Percentiles rank a stretch among this genome's conserved stretches.
phyloP scores from a whole-genome alignment of 2,797 vertebrate genomes.

The Gastrophryne carolinensis region DNA sequence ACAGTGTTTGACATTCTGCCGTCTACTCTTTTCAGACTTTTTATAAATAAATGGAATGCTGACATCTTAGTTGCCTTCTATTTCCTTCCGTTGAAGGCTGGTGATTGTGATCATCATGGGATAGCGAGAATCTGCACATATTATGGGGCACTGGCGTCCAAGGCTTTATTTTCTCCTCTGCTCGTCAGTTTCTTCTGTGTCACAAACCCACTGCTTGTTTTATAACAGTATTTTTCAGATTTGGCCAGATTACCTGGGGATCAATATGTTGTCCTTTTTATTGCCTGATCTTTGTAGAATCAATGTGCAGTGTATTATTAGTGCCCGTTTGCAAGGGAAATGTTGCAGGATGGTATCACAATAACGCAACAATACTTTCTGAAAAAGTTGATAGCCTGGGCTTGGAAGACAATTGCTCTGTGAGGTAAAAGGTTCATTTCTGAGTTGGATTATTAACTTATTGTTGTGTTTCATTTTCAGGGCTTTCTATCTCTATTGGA shows the following conservation, averaged over 20 bases:
- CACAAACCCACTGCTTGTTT: constrained; percentile 24
- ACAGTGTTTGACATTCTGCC: constrained; percentile 12
- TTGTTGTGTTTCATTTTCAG: too few species aligned
- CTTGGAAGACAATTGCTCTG: too few species aligned
- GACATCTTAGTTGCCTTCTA: constrained; percentile 29
- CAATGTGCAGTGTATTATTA: constrained; percentile 21
- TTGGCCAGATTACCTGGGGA: constrained; percentile 26
- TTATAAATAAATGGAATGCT: constrained; percentile 32
- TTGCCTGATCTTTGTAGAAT: constrained; percentile 23
- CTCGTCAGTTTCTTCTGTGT: constrained; percentile 9
- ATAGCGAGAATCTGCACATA: constrained; percentile 3
- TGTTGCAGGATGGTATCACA: constrained; percentile 17
- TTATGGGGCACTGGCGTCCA: not conserved
- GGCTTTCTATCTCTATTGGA: too few species aligned
- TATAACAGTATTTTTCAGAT: constrained; percentile 33
- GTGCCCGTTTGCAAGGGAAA: constrained; percentile 11
- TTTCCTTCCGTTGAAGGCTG: constrained; percentile 12
- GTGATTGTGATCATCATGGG: constrained; percentile 33
- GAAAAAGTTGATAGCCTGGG: constrained; percentile 14
- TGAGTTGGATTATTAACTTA: too few species aligned
- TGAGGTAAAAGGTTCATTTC: too few species aligned
- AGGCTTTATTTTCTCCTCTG: constrained; percentile 26
- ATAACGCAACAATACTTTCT: constrained; percentile 4
- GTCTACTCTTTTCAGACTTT: constrained; percentile 11
- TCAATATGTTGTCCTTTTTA: constrained; percentile 33